A percentile compares a stretch with the other conserved stretches of the same genome.
Conservation (phyloP, 2,888 invertebrate species). For the Luperina testacea region DNA sequence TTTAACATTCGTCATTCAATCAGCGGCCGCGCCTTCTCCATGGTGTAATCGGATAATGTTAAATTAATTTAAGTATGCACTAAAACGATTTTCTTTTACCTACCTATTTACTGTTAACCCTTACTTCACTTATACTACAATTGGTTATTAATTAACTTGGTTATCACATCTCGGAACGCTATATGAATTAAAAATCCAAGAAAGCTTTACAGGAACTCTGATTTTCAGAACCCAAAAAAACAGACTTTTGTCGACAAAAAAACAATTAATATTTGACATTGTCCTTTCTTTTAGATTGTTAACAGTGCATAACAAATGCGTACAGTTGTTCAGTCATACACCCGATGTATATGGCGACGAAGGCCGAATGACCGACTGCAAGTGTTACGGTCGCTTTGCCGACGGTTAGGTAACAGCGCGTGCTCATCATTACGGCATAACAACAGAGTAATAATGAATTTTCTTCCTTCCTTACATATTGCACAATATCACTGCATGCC, state of each 20-base stretch:
- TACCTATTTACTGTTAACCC: not conserved
- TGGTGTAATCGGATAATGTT: constrained; percentile 14
- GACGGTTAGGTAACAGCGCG: constrained; percentile 76
- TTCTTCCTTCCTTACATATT: constrained; percentile 84
- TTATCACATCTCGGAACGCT: not conserved
- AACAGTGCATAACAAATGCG: constrained; percentile 49
- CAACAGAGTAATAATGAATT: constrained; percentile 71
- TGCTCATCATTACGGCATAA: constrained; percentile 78
- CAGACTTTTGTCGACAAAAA: not conserved
- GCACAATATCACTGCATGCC: constrained; percentile 78
- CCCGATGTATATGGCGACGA: constrained; percentile 41
- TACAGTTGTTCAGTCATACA: constrained; percentile 44
- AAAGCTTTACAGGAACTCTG: not conserved
- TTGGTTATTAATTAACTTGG: not conserved
- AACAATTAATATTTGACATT: constrained; percentile 56
- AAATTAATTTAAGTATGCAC: constrained; percentile 1
- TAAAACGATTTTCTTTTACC: not conserved
- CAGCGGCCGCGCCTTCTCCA: constrained; percentile 3
- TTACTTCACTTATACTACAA: not conserved
- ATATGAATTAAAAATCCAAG: not conserved
- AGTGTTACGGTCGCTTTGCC: constrained; percentile 69
- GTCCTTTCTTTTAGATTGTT: constrained; percentile 64
- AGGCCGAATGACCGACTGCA: constrained; percentile 65
- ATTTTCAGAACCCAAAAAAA: not conserved
- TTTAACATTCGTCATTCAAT: constrained; percentile 43